Evolutionary conservation across 2,888 invertebrate genomes (phyloP).

Genomic region (Patella ulyssiponensis): DNA sequence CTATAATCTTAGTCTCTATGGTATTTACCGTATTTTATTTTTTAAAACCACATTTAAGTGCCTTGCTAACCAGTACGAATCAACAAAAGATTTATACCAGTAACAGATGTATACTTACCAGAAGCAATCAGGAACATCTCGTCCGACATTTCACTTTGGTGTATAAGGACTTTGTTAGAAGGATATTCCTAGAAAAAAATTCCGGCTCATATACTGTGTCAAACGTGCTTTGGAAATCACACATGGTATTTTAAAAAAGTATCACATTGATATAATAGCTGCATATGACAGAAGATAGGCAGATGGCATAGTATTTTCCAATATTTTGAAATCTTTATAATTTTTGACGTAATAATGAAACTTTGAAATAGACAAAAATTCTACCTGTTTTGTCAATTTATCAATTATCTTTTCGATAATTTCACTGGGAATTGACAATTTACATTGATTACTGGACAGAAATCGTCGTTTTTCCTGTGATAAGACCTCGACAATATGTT

Average conservation of each 20-base stretch:
- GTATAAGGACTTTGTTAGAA: conserved; percentile 52
- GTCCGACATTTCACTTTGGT: conserved; percentile 54
- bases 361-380: neutral
- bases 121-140: conserved; percentile 53
- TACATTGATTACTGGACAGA: conserved; percentile 39
- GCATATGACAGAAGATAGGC: neutral
- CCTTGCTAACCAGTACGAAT: no score
- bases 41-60: no score
- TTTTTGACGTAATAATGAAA: conserved; percentile 6
- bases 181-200: conserved; percentile 52
- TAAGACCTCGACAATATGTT: conserved; percentile 38
- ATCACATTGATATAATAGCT: neutral
- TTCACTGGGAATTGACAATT: conserved; percentile 48
- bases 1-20: no score
- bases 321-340: neutral
- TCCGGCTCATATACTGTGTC: neutral
- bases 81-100: no score
- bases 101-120: conserved; percentile 40
- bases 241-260: neutral
- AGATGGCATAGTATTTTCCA: neutral
- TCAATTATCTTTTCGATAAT: conserved; percentile 53
- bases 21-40: no score
- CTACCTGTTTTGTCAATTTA: conserved; percentile 56
- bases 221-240: neutral
- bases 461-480: conserved; percentile 49